Percentiles rank a stretch among this genome's conserved stretches.
Evolutionary conservation across 2,888 invertebrate species (phyloP).

Genomic region (Litoditis marina): DNA sequence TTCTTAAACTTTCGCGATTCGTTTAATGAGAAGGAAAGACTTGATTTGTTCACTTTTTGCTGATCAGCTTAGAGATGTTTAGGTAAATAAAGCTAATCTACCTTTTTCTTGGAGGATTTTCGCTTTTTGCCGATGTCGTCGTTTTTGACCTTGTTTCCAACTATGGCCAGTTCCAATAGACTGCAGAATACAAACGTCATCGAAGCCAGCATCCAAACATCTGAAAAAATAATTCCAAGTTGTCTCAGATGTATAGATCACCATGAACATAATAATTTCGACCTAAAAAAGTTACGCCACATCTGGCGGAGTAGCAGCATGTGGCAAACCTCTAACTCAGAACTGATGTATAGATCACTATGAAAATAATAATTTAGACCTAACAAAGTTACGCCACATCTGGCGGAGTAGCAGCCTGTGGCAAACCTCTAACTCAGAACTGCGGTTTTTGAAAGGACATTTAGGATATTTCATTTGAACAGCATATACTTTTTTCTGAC

Average conservation of each 20-base stretch:
- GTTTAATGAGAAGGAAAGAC: too few species aligned
- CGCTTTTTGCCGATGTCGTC: slow-evolving; percentile 46
- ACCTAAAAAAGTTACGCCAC: neutral
- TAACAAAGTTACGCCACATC: too few species aligned
- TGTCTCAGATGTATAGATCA: too few species aligned
- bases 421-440: too few species aligned
- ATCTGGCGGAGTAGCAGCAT: neutral
- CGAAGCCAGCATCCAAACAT: slow-evolving; percentile 61
- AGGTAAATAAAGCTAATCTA: slow-evolving; percentile 9
- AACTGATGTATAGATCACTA: too few species aligned
- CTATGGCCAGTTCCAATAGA: slow-evolving; percentile 59
- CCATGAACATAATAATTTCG: neutral
- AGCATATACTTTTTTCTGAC: neutral
- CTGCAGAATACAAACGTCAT: slow-evolving; percentile 60
- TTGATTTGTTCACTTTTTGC: neutral
- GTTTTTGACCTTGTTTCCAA: slow-evolving; percentile 57
- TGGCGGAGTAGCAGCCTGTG: too few species aligned
- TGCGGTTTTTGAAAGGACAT: too few species aligned
- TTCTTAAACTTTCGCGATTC: too few species aligned
- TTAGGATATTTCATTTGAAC: too few species aligned
- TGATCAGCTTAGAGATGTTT: neutral
- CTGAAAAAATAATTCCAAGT: slow-evolving; percentile 29
- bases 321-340: too few species aligned
- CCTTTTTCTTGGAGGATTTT: slow-evolving; percentile 42
- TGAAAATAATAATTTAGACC: too few species aligned